phyloP scores from a whole-genome alignment of 2,797 vertebrate genomes.

The Falco cherrug region DNA sequence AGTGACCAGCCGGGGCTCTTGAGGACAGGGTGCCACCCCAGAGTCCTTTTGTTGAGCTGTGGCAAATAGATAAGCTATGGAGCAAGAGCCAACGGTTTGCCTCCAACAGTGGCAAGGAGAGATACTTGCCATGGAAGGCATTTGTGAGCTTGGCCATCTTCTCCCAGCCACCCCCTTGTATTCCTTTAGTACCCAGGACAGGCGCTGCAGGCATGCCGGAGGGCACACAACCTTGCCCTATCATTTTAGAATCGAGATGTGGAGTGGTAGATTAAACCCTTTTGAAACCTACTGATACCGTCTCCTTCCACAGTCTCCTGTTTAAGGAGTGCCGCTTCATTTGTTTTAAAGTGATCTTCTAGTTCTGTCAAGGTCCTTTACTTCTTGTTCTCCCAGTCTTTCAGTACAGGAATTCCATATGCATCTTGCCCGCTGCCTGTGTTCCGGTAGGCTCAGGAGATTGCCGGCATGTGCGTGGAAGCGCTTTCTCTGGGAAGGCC shows the following conservation, averaged over 20 bases:
- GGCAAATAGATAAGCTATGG: fast-evolving
- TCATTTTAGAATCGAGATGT: fast-evolving
- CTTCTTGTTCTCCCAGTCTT: background rate
- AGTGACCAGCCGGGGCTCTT: fast-evolving
- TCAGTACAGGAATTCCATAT: background rate
- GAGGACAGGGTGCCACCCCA: fast-evolving
- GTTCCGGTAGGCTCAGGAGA: background rate
- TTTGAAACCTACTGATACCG: background rate
- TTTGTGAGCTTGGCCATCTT: background rate
- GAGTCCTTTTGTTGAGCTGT: background rate
- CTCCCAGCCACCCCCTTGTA: fast-evolving
- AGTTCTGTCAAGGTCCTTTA: background rate
- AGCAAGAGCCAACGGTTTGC: background rate
- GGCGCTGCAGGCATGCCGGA: background rate
- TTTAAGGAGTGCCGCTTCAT: background rate
- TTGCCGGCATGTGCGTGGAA: background rate
- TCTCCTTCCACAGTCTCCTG: background rate
- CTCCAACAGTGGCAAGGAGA: background rate
- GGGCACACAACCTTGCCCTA: background rate
- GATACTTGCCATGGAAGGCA: fast-evolving
- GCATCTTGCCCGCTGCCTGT: background rate
- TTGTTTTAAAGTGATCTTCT: background rate
- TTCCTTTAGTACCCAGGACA: background rate
- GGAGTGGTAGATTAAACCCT: background rate
- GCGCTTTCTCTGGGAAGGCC: background rate